These are phyloP conservation scores for Helleia helle DNA, from an alignment of 2,888 invertebrate species.

Conservation along the genomic window DNA sequence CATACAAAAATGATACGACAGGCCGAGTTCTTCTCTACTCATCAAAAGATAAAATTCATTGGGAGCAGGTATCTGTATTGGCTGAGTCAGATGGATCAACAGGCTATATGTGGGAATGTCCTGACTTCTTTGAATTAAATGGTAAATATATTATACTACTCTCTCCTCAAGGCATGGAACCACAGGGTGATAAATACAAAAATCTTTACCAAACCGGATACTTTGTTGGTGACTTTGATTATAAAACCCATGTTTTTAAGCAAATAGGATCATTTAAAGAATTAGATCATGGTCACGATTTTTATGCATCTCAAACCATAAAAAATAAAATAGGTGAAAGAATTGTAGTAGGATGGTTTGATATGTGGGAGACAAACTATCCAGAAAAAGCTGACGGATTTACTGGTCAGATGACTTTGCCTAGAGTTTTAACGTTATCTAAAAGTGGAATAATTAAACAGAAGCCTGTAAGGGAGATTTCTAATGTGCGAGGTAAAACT, in stretches of 20 bases:
- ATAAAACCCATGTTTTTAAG: constrained; percentile 34
- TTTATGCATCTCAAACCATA: constrained; percentile 58
- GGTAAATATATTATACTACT: constrained; percentile 48
- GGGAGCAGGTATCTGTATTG: constrained; percentile 39
- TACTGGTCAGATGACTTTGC: constrained; percentile 52
- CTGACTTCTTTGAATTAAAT: constrained; percentile 57
- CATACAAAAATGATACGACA: constrained; percentile 29
- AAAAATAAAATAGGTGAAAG: constrained; percentile 33
- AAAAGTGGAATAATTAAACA: constrained; percentile 34
- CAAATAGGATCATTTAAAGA: constrained; percentile 38
- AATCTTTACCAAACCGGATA: constrained; percentile 58
- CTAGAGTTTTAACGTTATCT: constrained; percentile 38
- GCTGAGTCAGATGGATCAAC: constrained; percentile 42
- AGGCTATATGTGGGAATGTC: constrained; percentile 68
- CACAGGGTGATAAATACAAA: constrained; percentile 42
- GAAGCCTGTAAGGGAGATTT: constrained; percentile 35
- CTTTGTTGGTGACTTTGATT: constrained; percentile 54
- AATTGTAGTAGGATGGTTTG: constrained; percentile 51
- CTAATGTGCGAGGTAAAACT: constrained; percentile 20
- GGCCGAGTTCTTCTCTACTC: constrained; percentile 47
- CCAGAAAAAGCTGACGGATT: constrained; percentile 49
- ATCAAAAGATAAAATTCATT: constrained; percentile 42
- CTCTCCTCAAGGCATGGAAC: constrained; percentile 52
- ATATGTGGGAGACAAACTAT: constrained; percentile 57
- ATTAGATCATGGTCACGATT: constrained; percentile 54